phyloP scores from a whole-genome alignment of 1,140 invertebrate genomes.

The Drosophila biarmipes region DNA sequence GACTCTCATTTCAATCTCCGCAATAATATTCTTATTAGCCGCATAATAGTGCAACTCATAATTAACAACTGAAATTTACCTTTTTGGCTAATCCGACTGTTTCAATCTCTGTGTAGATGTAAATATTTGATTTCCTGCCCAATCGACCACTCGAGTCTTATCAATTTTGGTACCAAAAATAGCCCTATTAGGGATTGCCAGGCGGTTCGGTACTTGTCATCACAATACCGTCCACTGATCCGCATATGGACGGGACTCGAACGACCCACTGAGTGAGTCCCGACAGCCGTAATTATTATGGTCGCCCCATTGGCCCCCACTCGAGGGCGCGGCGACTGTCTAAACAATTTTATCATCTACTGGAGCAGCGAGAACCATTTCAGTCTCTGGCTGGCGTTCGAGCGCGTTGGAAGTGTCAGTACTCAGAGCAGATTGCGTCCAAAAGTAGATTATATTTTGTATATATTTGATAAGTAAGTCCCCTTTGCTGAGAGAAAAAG shows the following conservation, averaged over 20 bases:
- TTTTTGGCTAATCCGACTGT: neutral
- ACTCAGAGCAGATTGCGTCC: constrained; percentile 12
- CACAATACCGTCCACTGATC: constrained; percentile 24
- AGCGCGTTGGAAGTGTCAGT: constrained; percentile 55
- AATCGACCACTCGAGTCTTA: constrained; percentile 16
- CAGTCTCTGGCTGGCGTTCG: constrained; percentile 61
- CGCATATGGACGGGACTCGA: constrained; percentile 29
- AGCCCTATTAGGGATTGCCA: constrained; percentile 32
- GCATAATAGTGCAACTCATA: too few species aligned
- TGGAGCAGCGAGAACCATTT: constrained; percentile 45
- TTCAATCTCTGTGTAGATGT: constrained; percentile 28
- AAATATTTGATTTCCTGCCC: constrained; percentile 33
- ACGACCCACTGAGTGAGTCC: constrained; percentile 4
- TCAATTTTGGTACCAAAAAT: constrained; percentile 16
- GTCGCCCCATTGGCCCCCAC: constrained; percentile 8
- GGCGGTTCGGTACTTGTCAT: neutral
- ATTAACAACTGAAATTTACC: constrained; percentile 8
- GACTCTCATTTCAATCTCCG: neutral
- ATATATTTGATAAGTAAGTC: constrained; percentile 22
- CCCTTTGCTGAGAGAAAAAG: neutral
- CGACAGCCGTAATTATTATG: constrained; percentile 28
- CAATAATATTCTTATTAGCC: neutral
- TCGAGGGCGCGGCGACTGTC: constrained; percentile 42
- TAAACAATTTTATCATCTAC: constrained; percentile 59
- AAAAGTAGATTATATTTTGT: constrained; percentile 20